phyloP scores from a whole-genome alignment of 2,113 vertebrate species.

The Myotis lucifugus region DNA sequence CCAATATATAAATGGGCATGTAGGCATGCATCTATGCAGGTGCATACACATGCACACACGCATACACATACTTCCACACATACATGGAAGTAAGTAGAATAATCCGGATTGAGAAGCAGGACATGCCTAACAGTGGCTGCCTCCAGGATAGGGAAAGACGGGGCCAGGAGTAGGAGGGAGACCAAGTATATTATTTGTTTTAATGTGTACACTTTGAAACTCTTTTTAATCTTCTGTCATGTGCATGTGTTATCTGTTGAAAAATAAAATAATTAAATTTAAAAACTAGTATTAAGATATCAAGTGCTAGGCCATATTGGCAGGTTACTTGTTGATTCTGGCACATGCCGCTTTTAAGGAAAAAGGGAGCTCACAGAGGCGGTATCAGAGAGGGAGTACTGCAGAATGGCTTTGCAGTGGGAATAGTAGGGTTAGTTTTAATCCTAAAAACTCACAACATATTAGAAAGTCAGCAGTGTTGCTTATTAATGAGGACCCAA shows the following conservation, averaged over 20 bases:
- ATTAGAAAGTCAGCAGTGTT: neutral
- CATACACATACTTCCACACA: neutral
- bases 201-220: neutral
- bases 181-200: neutral
- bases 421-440: neutral
- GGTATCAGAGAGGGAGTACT: neutral
- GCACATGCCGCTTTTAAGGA: neutral
- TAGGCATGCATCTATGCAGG: neutral
- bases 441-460: neutral
- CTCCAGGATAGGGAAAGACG: neutral
- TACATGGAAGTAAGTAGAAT: neutral
- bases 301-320: neutral
- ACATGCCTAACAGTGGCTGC: neutral
- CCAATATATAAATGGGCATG: neutral
- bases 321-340: neutral
- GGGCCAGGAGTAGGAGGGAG: neutral
- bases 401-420: neutral
- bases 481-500: neutral
- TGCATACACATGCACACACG: neutral
- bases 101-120: neutral
- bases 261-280: neutral
- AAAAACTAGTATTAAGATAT: neutral
- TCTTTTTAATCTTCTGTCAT: neutral
- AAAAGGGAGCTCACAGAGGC: neutral
- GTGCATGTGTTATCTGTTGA: neutral